A percentile compares a stretch with the other conserved stretches of the same genome.
Conservation (phyloP, 2,113 vertebrate genomes). For the Capra hircus region DNA sequence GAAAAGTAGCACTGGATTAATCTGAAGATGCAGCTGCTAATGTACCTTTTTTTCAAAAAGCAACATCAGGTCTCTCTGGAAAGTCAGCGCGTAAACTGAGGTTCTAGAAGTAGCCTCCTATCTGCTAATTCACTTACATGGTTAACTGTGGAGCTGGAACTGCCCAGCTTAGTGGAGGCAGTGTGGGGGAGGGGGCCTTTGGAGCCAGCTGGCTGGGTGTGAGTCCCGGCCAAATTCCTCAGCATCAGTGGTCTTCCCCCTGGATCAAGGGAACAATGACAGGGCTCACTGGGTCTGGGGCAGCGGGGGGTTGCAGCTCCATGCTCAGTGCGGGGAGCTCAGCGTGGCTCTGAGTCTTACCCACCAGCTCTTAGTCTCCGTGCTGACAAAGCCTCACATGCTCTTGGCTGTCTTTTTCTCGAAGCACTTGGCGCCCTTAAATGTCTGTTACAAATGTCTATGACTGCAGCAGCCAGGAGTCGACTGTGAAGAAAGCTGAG, state of each 20-base stretch:
- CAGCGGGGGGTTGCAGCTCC: background rate
- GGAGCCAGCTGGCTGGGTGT: background rate
- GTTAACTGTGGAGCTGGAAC: background rate
- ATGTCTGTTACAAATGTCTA: background rate
- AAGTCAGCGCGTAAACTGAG: background rate
- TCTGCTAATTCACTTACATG: background rate
- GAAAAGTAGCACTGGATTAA: background rate
- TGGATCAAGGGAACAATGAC: background rate
- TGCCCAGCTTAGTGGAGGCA: background rate
- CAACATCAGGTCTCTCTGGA: background rate
- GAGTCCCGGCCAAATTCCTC: background rate
- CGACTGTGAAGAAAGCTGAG: no score
- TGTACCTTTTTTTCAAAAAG: background rate
- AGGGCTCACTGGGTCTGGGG: background rate
- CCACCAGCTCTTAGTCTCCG: background rate
- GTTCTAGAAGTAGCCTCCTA: background rate
- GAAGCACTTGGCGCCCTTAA: background rate
- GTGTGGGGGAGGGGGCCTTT: no score
- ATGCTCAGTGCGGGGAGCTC: fast-evolving
- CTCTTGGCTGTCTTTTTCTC: no score
- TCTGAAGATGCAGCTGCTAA: background rate
- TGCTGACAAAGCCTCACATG: background rate
- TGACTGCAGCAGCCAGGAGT: background rate
- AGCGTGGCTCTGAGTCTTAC: background rate
- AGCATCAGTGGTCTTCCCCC: background rate